Base-by-base conservation (phyloP, 2,888 invertebrate species). In the Deilephila elpenor region DNA sequence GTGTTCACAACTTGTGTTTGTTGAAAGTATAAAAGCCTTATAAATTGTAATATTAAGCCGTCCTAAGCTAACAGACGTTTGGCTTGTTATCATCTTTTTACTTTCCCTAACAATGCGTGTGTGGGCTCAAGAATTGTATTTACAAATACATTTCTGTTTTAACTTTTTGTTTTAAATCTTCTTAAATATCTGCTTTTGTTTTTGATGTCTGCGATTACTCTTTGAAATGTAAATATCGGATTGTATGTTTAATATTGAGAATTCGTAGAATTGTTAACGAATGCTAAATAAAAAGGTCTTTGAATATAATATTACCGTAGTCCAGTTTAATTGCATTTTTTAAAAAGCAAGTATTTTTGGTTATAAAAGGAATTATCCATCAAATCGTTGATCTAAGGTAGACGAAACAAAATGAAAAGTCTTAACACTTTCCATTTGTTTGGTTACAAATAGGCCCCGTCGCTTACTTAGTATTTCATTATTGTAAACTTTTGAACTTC, bases 31-130 rank as follows among this genome's bases (percentile, higher is more conserved):
- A 81, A 84, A 81, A 80, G 78, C 77, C 80, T 84, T 81, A 80
- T 29, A 53, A 75, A 75, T 44, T 51, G 44, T 67, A 51, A 73
- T 75, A 71, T 64, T 75, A 75, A 72, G 75, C 76, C 56, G 78
- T 83, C 86, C 86, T 86, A 84, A 85, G 78, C 80, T 76, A 86
- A 84, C 82, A 82, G 59, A 72, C 75, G 73, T 75, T 76, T 71
- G n/a, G 34, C 59, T 64, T 59, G 73, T 73, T 75, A 75, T 74
- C 29, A 32, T 51, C 56, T 34, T 62, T 64, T 37, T 34, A 37
- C 64, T 34, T 64, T 64, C 20, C 62, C 32, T 32, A 51, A 72
- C 62, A 72, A 59, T 59, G 17, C n/a, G 37, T 2, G 8, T 20
- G 20, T 44, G 20, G 37, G 37, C 34, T 62, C 19, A 62, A 29